These are phyloP conservation scores for Morus bassanus DNA, from an alignment of 2,797 vertebrate species.

Conservation along the genomic window DNA sequence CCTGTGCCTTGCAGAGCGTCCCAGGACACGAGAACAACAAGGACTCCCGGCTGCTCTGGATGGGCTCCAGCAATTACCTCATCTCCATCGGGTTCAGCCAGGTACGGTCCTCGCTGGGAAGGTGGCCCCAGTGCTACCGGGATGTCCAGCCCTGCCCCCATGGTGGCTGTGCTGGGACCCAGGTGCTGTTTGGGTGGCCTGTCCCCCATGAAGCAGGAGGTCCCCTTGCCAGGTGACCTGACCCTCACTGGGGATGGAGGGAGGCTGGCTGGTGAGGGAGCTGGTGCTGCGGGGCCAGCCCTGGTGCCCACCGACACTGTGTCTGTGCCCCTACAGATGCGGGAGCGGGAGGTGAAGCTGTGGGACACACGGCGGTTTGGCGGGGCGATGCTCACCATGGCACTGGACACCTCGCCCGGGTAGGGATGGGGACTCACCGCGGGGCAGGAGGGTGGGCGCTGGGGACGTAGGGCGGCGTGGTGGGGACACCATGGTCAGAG, in stretches of 20 bases:
- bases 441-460: rapidly evolving
- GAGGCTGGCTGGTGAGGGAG: rapidly evolving
- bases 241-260: neutral
- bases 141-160: neutral
- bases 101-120: conserved; percentile 70
- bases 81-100: conserved; percentile 89
- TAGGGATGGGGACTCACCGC: conserved; percentile 47
- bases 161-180: neutral
- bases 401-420: conserved; percentile 86
- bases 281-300: rapidly evolving
- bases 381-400: conserved; percentile 74
- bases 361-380: conserved; percentile 88
- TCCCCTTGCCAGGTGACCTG: rapidly evolving
- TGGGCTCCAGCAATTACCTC: conserved; percentile 78
- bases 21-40: conserved; percentile 84
- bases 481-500: rapidly evolving
- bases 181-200: neutral
- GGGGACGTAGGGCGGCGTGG: rapidly evolving
- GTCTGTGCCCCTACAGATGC: conserved; percentile 76
- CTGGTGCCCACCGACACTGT: rapidly evolving
- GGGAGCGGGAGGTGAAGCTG: conserved; percentile 86
- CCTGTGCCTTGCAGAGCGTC: conserved; percentile 75
- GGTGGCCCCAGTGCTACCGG: neutral
- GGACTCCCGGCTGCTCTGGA: conserved; percentile 88
- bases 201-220: neutral